Evolutionary conservation across 2,888 invertebrate genomes (phyloP).

Genomic region (Brenthis hecate): DNA sequence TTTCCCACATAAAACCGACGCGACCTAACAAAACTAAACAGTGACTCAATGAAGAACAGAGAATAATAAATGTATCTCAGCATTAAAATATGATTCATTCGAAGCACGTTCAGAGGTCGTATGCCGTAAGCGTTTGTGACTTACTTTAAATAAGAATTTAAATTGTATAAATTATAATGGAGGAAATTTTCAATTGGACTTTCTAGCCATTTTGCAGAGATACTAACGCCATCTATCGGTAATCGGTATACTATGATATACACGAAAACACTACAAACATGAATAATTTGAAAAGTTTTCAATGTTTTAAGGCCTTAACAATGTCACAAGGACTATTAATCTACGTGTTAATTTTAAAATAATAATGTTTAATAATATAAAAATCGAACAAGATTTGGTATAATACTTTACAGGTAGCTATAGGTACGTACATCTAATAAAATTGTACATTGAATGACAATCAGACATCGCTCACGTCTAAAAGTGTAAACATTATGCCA

Average conservation of each 20-base stretch:
- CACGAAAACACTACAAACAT: too few species aligned
- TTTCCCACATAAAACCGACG: constrained; percentile 32
- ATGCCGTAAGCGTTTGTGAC: constrained; percentile 18
- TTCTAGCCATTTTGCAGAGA: background rate
- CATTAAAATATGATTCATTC: constrained; percentile 41
- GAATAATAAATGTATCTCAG: constrained; percentile 36
- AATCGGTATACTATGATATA: constrained; percentile 7
- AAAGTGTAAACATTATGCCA: too few species aligned
- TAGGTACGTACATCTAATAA: too few species aligned
- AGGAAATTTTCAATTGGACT: constrained; percentile 5
- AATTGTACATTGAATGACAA: too few species aligned
- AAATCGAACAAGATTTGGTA: too few species aligned
- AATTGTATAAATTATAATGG: constrained; percentile 10
- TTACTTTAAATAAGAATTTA: constrained; percentile 17
- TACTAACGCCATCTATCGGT: constrained; percentile 35
- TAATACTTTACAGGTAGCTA: too few species aligned
- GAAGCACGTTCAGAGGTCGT: constrained; percentile 35
- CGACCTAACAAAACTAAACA: constrained; percentile 32
- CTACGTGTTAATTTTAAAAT: too few species aligned
- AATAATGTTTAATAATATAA: too few species aligned
- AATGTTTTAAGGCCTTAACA: too few species aligned
- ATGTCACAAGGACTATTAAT: too few species aligned
- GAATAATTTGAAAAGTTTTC: too few species aligned
- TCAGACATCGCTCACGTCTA: too few species aligned
- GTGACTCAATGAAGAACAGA: constrained; percentile 40